Evolutionary conservation across 1,140 invertebrate species (phyloP).

Genomic region (Rhizoglyphus robini): DNA sequence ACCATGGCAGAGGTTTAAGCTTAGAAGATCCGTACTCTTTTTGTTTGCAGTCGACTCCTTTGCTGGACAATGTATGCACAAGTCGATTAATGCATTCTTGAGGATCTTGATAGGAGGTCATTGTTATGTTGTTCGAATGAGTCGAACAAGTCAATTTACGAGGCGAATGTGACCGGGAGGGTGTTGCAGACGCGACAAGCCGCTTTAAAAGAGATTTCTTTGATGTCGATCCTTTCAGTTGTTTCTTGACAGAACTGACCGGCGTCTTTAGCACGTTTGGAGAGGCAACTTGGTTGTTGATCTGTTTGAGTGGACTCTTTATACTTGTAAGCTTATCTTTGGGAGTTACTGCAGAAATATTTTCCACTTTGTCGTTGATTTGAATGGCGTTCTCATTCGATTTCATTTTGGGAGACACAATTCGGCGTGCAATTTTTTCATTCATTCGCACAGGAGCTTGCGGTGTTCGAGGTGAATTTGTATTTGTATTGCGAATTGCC

Average conservation of each 20-base stretch:
- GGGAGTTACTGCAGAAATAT: background rate
- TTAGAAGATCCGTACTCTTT: constrained; percentile 18
- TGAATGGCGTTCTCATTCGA: background rate
- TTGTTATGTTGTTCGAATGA: constrained; percentile 21
- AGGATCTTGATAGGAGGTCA: constrained; percentile 20
- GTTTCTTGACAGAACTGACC: background rate
- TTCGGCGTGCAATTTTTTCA: background rate
- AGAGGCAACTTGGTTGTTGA: background rate
- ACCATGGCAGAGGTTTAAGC: background rate
- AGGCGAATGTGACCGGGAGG: background rate
- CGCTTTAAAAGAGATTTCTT: constrained; percentile 24
- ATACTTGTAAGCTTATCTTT: background rate
- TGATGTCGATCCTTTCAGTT: constrained; percentile 11
- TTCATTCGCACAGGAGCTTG: background rate
- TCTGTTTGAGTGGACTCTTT: constrained; percentile 12
- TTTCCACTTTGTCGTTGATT: constrained; percentile 3
- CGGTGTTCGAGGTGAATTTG: background rate
- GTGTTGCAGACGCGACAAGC: constrained; percentile 23
- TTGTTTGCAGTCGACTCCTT: constrained; percentile 23
- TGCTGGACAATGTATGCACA: constrained; percentile 11
- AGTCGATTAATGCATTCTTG: constrained; percentile 21
- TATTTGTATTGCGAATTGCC: background rate
- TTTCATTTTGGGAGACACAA: constrained; percentile 2
- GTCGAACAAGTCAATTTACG: constrained; percentile 11
- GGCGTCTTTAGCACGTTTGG: background rate